phyloP scores from a whole-genome alignment of 1,140 invertebrate species.

The Drosophila funebris region DNA sequence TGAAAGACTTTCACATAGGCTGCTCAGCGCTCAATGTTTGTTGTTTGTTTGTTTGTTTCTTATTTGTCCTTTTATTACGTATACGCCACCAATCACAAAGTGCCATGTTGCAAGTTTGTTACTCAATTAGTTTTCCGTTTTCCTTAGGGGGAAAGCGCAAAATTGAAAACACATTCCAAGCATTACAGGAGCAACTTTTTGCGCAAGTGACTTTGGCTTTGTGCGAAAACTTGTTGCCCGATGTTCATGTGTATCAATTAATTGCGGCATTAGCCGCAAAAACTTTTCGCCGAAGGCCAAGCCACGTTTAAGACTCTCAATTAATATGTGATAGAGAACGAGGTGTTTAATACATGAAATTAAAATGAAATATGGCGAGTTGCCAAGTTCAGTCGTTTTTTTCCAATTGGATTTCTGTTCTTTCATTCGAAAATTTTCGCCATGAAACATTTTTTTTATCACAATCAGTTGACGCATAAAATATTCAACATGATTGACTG shows the following conservation, averaged over 20 bases:
- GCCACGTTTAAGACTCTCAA: conserved; percentile 13
- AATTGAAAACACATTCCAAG: conserved; percentile 69
- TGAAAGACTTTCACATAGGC: conserved; percentile 17
- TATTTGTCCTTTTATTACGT: conserved; percentile 78
- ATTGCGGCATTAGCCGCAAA: conserved; percentile 71
- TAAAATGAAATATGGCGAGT: conserved; percentile 33
- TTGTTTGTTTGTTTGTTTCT: conserved; percentile 65
- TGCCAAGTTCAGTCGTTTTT: not conserved
- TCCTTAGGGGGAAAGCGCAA: conserved; percentile 51
- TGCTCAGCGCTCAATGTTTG: not conserved
- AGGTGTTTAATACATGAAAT: conserved; percentile 41
- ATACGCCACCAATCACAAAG: conserved; percentile 77
- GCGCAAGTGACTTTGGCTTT: conserved; percentile 63
- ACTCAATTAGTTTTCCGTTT: conserved; percentile 81
- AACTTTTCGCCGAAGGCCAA: conserved; percentile 45
- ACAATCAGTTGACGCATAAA: conserved; percentile 18
- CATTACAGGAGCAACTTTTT: conserved; percentile 62
- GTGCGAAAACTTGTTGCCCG: conserved; percentile 62
- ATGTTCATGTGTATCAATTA: conserved; percentile 77
- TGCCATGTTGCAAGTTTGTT: conserved; percentile 76
- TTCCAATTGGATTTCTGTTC: conserved; percentile 7
- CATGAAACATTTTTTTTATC: conserved; percentile 35
- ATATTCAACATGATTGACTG: conserved; percentile 39
- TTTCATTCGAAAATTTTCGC: conserved; percentile 17
- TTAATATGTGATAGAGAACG: conserved; percentile 23